phyloP scores from a whole-genome alignment of 2,888 invertebrate species.

The Leucophenga montana region DNA sequence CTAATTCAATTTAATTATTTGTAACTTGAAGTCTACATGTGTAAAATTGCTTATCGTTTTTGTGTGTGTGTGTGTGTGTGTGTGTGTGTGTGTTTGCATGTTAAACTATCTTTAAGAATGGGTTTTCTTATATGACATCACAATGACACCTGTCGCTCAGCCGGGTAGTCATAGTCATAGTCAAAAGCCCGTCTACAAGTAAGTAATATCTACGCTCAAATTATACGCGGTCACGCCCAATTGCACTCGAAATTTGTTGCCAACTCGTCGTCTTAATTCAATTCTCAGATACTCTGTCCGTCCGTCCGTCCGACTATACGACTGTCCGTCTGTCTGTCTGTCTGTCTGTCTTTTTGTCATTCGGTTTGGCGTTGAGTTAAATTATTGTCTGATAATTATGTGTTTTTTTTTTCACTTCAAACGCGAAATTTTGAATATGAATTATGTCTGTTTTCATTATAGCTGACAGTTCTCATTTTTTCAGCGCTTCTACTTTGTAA shows the following conservation, averaged over 20 bases:
- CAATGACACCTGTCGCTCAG: conserved; percentile 33
- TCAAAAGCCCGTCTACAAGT: no score
- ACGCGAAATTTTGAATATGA: conserved; percentile 2
- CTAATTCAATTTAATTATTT: conserved; percentile 38
- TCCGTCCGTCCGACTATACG: no score
- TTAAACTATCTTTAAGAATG: conserved; percentile 18
- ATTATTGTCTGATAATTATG: conserved; percentile 22
- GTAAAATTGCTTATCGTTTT: conserved; percentile 33
- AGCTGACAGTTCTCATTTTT: not conserved
- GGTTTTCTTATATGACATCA: conserved; percentile 35
- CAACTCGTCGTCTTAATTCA: no score
- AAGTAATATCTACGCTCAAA: conserved; percentile 18
- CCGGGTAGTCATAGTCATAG: conserved; percentile 6
- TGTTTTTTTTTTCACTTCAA: conserved; percentile 7
- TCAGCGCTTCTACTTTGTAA: conserved; percentile 1
- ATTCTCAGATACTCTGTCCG: conserved; percentile 16
- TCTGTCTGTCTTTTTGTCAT: no score
- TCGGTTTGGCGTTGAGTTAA: no score
- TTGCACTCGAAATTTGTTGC: conserved; percentile 53
- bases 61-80: conserved; percentile 4
- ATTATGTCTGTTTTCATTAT: conserved; percentile 1
- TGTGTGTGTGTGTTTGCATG: conserved; percentile 8
- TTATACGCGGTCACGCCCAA: conserved; percentile 51
- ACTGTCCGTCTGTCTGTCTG: no score
- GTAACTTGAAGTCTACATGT: no score